A percentile compares a stretch with the other conserved stretches of the same genome.
These are phyloP conservation scores for Chironomus riparius DNA, from an alignment of 2,888 invertebrate species.

Conservation along the genomic window DNA sequence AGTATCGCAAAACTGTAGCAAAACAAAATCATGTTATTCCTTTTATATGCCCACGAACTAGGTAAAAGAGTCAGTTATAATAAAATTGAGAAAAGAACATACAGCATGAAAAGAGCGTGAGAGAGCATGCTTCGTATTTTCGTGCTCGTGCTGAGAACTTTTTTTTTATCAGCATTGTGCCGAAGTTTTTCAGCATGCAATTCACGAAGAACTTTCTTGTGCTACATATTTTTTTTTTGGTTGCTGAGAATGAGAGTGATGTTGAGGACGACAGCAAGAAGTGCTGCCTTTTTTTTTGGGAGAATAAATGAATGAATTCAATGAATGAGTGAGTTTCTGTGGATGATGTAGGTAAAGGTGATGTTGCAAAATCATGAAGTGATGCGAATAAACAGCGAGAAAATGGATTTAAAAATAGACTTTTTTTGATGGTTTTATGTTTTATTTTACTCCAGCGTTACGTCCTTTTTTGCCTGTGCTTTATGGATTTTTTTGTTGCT, in stretches of 20 bases:
- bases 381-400: neutral
- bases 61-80: neutral
- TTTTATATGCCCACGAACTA: constrained; percentile 23
- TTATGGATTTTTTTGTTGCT: neutral
- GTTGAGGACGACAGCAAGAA: neutral
- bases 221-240: neutral
- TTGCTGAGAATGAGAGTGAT: neutral
- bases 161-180: neutral
- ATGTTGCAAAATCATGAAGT: neutral
- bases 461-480: neutral
- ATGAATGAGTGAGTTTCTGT: neutral
- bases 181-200: neutral
- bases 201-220: neutral
- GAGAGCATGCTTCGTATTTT: neutral
- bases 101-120: neutral
- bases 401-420: neutral
- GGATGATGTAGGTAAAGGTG: neutral
- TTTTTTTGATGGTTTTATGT: neutral
- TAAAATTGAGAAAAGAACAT: neutral
- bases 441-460: neutral
- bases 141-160: neutral
- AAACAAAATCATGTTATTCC: constrained; percentile 21
- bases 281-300: neutral
- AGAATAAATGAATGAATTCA: neutral
- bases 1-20: constrained; percentile 19